Conservation (phyloP, 1,140 invertebrate genomes). For the Plodia interpunctella region DNA sequence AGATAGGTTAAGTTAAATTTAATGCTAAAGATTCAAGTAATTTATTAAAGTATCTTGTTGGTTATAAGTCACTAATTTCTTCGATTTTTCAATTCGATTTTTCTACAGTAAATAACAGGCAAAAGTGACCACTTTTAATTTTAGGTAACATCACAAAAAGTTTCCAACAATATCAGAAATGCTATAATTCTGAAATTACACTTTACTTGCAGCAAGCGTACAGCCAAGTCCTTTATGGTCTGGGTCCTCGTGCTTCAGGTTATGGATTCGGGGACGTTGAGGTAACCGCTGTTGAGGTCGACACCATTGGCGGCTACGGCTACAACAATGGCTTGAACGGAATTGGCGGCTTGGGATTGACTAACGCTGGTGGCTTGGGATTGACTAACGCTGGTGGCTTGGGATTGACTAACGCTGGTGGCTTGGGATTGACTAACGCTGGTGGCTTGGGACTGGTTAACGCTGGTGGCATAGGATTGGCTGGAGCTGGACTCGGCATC, state of each 20-base stretch:
- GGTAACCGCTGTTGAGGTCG: not conserved
- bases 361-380: constrained; percentile 26
- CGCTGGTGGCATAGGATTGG: constrained; percentile 18
- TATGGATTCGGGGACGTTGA: not conserved
- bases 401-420: not conserved
- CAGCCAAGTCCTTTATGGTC: not conserved
- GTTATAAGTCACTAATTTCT: too few species aligned
- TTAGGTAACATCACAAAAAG: too few species aligned
- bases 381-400: constrained; percentile 24
- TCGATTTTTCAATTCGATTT: too few species aligned
- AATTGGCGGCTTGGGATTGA: constrained; percentile 26
- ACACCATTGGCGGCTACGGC: constrained; percentile 5
- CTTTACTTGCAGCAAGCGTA: not conserved
- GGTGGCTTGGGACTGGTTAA: constrained; percentile 26
- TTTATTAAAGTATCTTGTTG: too few species aligned
- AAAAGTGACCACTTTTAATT: too few species aligned
- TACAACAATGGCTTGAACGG: constrained; percentile 11
- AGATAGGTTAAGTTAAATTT: too few species aligned
- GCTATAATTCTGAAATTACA: too few species aligned
- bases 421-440: constrained; percentile 29
- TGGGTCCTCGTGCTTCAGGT: not conserved
- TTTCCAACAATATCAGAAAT: too few species aligned
- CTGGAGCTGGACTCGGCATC: constrained; percentile 7
- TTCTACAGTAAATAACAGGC: too few species aligned
- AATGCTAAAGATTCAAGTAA: too few species aligned